phyloP scores from a whole-genome alignment of 2,888 invertebrate species.

The Conus canariensis region DNA sequence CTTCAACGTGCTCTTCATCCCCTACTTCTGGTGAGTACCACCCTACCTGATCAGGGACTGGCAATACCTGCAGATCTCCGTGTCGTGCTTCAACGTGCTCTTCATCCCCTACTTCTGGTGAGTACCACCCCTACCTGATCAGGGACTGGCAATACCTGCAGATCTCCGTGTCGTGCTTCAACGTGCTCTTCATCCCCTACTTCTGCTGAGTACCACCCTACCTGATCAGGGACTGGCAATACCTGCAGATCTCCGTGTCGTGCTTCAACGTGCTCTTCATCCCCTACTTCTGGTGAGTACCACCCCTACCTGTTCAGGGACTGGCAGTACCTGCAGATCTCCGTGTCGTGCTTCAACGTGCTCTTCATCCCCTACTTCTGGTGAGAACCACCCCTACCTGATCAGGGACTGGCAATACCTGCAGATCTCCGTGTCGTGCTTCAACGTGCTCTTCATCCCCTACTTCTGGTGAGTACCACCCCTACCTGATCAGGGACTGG shows the following conservation, averaged over 20 bases:
- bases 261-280: constrained; percentile 56
- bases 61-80: constrained; percentile 61
- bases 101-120: constrained; percentile 55
- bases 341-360: constrained; percentile 57
- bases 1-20: constrained; percentile 48
- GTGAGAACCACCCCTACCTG: constrained; percentile 49
- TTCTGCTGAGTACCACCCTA: neutral
- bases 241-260: constrained; percentile 63
- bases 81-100: constrained; percentile 58
- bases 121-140: constrained; percentile 49
- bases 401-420: constrained; percentile 61
- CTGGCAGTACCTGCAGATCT: constrained; percentile 64
- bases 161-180: constrained; percentile 59
- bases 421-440: constrained; percentile 61
- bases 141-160: constrained; percentile 63
- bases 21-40: constrained; percentile 46
- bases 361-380: constrained; percentile 54
- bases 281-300: constrained; percentile 46
- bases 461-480: neutral
- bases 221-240: constrained; percentile 57
- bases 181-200: constrained; percentile 40
- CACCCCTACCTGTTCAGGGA: constrained; percentile 54
- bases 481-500: constrained; percentile 57
- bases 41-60: constrained; percentile 59
- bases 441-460: constrained; percentile 47